Conservation (phyloP, 35 echinoderm and acorn worm species). For the Holothuria glaberrima region DNA sequence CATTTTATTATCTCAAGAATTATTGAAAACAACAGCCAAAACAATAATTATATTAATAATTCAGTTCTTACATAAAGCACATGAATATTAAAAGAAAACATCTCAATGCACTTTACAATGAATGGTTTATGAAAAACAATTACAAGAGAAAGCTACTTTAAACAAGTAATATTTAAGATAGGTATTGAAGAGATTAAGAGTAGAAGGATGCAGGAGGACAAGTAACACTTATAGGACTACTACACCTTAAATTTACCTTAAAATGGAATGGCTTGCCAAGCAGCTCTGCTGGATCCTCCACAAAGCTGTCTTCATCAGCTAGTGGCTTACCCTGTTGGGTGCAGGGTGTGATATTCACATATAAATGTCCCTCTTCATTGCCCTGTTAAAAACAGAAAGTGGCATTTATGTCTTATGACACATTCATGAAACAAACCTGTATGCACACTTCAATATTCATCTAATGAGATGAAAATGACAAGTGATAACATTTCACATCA, state of each 20-base stretch:
- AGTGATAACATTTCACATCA: too few relatives aligned
- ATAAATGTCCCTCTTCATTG: conserved; percentile 83
- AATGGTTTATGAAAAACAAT: too few relatives aligned
- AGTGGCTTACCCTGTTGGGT: conserved; percentile 82
- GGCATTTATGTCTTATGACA: too few relatives aligned
- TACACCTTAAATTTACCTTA: conserved; percentile 66
- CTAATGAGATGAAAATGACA: too few relatives aligned
- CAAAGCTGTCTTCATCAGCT: conserved; percentile 88
- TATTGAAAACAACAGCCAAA: background rate
- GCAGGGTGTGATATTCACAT: conserved; percentile 80
- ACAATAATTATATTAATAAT: too few relatives aligned
- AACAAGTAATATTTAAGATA: too few relatives aligned
- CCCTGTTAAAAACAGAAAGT: conserved; percentile 64
- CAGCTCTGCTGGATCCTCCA: conserved; percentile 88
- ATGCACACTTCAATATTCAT: too few relatives aligned
- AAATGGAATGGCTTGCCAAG: conserved; percentile 99
- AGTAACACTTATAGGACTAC: too few relatives aligned
- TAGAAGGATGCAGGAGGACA: too few relatives aligned
- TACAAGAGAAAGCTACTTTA: too few relatives aligned
- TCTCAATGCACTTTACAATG: background rate
- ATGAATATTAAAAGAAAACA: background rate
- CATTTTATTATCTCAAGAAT: background rate
- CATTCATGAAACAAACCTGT: too few relatives aligned
- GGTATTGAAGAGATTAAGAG: too few relatives aligned
- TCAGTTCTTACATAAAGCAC: background rate